Evolutionary conservation across 2,113 vertebrate species (phyloP).

Genomic region (Danio rerio): GRCz12tu NC_133198.1:34759501-34760000

Average conservation of each 20-base stretch:
- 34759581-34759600: constrained; percentile 76
- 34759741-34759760: constrained; percentile 81
- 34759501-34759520: not conserved
- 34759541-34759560: constrained; percentile 68
- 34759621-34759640: constrained; percentile 81
- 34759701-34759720: constrained; percentile 95
- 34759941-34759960: not conserved
- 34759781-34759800: constrained; percentile 80
- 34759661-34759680: constrained; percentile 84
- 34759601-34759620: constrained; percentile 82
- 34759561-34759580: constrained; percentile 77
- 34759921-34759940: not conserved
- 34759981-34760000: constrained; percentile 1
- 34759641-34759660: constrained; percentile 90
- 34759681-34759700: constrained; percentile 86
- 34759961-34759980: not conserved
- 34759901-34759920: not conserved
- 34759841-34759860: constrained; percentile 61
- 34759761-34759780: constrained; percentile 87
- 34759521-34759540: constrained; percentile 11
- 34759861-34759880: constrained; percentile 39
- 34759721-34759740: constrained; percentile 98
- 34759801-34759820: constrained; percentile 69
- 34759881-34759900: not conserved
- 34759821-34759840: constrained; percentile 66